Evolutionary conservation across 2,888 invertebrate species (phyloP), one percentile per base, ranked within the genome.

Genomic region (Digitonthophagus gazella): DNA sequence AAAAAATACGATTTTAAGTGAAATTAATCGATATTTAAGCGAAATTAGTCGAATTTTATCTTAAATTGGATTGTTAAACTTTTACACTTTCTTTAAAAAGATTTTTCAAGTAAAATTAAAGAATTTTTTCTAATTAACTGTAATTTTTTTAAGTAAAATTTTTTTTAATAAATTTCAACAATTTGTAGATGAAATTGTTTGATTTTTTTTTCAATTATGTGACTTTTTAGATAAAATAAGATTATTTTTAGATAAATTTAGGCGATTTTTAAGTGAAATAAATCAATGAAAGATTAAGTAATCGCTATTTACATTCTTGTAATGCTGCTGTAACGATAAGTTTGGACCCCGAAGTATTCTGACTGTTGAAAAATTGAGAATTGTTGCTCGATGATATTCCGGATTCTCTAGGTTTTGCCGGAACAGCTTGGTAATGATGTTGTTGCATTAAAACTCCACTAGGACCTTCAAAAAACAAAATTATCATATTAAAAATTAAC

Each of bases 361-460:
- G 66, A 19, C 0, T 64, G 68, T 44, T 58, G 64, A 28, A 63
- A 22, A 14, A 64, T 65, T 5, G 64, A 63, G 0, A 65, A 55
- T 20, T 73, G 15, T 71, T 72, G 3, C 75, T 64, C 3, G 73
- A 65, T 6, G 65, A 71, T 61, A 77, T 76, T 0, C 75, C 68
- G n/a, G n/a, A n/a, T n/a, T n/a, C n/a, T n/a, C n/a, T 67, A 87
- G 86, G 0, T 67, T 64, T 61, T 68, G 91, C 85, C 0, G 93
- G 93, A 4, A 93, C 86, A 1, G 93, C 94, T 83, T 95, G 95
- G 80, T 95, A 95, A 80, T 96, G 96, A 85, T 96, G 96, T 80
- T 96, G 96, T 78, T 96, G 96, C 76, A 96, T 96, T 58, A 96
- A 83, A 15, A 95, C 93, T 3, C 96, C 96, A 0, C 93, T 93